phyloP scores from a whole-genome alignment of 2,113 vertebrate species.

The Taxidea taxus region DNA sequence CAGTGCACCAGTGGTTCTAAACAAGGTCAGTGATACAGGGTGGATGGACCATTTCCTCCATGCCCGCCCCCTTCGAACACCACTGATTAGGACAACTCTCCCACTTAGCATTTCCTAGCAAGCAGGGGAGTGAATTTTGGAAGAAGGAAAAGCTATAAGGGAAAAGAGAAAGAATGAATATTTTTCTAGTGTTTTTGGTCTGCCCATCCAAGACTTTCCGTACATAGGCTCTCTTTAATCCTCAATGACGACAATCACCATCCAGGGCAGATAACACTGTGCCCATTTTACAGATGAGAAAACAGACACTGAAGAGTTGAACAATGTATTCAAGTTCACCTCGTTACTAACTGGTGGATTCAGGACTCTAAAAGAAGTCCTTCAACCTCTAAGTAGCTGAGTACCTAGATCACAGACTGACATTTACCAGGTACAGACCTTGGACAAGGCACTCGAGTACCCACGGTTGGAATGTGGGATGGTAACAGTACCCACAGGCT shows the following conservation, averaged over 20 bases:
- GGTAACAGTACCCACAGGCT: rapidly evolving
- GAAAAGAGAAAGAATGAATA: neutral
- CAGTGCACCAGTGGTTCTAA: rapidly evolving
- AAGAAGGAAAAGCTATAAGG: neutral
- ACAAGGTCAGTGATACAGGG: neutral
- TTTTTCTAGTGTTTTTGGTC: neutral
- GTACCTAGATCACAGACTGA: neutral
- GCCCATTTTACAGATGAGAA: neutral
- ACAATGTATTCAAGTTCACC: too few relatives aligned
- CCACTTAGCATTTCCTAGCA: neutral
- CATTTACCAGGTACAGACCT: neutral
- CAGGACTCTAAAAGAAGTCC: neutral
- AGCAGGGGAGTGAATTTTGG: neutral
- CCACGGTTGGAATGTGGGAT: neutral
- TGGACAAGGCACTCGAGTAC: neutral
- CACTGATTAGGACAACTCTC: neutral
- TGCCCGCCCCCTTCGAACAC: rapidly evolving
- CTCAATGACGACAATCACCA: neutral
- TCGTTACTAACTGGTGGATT: neutral
- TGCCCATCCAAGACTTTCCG: neutral
- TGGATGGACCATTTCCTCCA: rapidly evolving
- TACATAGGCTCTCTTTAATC: neutral
- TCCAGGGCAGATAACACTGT: neutral
- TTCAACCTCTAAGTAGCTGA: neutral
- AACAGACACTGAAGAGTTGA: neutral